Conservation (phyloP, 2,113 vertebrate species). For the Reinhardtius hippoglossoides region DNA sequence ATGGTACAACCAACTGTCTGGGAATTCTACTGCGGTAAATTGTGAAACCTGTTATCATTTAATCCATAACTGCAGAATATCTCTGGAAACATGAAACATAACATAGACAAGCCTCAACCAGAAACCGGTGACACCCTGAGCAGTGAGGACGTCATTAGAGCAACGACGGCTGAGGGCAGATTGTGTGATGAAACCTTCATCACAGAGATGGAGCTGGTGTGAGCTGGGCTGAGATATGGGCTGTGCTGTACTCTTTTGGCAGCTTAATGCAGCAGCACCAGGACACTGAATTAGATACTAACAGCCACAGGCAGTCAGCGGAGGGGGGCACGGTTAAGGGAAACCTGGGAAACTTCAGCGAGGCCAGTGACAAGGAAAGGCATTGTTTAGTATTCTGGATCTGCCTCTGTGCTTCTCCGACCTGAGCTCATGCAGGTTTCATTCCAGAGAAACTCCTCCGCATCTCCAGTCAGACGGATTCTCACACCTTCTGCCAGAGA, state of each 20-base stretch:
- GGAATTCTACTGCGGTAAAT: too few species aligned
- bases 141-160: conserved; percentile 14
- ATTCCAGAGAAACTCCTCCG: conserved; percentile 11
- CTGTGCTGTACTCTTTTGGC: conserved; percentile 38
- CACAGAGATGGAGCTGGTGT: conserved; percentile 10
- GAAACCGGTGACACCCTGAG: background rate
- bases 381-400: conserved; percentile 51
- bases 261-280: conserved; percentile 31
- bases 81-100: too few species aligned
- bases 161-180: background rate
- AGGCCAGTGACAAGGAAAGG: conserved; percentile 42
- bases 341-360: conserved; percentile 51
- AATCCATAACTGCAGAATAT: too few species aligned
- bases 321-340: conserved; percentile 38
- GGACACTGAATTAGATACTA: conserved; percentile 50
- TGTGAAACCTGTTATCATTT: too few species aligned
- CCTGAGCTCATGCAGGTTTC: conserved; percentile 41
- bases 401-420: conserved; percentile 20
- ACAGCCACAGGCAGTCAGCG: conserved; percentile 41
- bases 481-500: conserved; percentile 43
- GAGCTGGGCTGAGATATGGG: background rate
- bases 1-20: too few species aligned
- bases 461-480: conserved; percentile 16
- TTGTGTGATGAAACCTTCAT: background rate
- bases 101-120: too few species aligned